Conservation (phyloP, 2,888 invertebrate genomes). For the Scaptomyza tumidula region DNA sequence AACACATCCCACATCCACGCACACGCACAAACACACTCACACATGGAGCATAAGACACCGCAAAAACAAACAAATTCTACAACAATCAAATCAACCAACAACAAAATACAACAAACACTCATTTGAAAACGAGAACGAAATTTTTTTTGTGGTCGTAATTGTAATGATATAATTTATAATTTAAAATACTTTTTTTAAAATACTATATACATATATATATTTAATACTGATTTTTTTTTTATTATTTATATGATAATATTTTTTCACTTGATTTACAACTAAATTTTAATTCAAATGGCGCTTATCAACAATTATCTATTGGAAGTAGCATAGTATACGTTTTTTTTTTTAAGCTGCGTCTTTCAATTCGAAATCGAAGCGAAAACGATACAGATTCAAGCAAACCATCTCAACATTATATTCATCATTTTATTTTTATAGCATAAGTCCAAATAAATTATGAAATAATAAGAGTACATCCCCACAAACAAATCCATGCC, state of each 20-base stretch:
- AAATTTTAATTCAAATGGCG: slow-evolving; percentile 55
- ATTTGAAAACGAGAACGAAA: slow-evolving; percentile 61
- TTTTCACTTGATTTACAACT: slow-evolving; percentile 70
- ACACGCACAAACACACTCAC: slow-evolving; percentile 15
- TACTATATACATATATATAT: slow-evolving; percentile 67
- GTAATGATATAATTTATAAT: slow-evolving; percentile 80
- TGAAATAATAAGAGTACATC: slow-evolving; percentile 72
- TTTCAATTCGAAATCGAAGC: slow-evolving; percentile 23
- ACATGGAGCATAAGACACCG: slow-evolving; percentile 28
- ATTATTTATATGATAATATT: slow-evolving; percentile 75
- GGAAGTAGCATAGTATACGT: slow-evolving; percentile 21
- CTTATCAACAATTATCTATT: slow-evolving; percentile 14
- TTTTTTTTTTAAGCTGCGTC: slow-evolving; percentile 3
- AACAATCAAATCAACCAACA: slow-evolving; percentile 17
- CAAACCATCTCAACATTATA: slow-evolving; percentile 73
- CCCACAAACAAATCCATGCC: slow-evolving; percentile 28
- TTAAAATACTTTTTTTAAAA: slow-evolving; percentile 39
- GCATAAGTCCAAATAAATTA: slow-evolving; percentile 74
- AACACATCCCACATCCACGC: slow-evolving; percentile 28
- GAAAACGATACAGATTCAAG: slow-evolving; percentile 25
- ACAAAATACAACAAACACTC: slow-evolving; percentile 58
- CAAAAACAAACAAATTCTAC: slow-evolving; percentile 30
- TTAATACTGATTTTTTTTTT: slow-evolving; percentile 73
- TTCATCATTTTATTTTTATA: slow-evolving; percentile 64
- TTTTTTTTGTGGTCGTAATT: slow-evolving; percentile 73